Evolutionary conservation across 2,113 vertebrate species (phyloP).

Genomic region (Collichthys lucidus): DNA sequence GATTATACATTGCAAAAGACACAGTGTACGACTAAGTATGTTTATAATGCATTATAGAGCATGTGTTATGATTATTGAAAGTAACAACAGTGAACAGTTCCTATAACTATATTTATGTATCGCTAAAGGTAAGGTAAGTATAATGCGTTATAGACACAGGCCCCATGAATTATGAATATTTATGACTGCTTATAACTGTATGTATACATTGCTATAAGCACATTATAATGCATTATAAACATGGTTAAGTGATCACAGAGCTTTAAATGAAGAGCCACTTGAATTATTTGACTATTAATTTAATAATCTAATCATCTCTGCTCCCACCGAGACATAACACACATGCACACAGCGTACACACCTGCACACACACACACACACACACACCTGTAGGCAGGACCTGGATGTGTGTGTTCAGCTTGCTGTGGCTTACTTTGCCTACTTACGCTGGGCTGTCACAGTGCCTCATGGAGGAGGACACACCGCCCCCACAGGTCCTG

Average conservation of each 20-base stretch:
- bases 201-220: too few species aligned
- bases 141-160: too few species aligned
- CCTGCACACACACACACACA: conserved; percentile 62
- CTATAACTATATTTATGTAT: too few species aligned
- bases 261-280: neutral
- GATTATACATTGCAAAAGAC: too few species aligned
- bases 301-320: conserved; percentile 5
- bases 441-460: conserved; percentile 99
- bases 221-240: too few species aligned
- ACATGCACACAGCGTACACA: conserved; percentile 30
- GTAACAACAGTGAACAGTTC: too few species aligned
- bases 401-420: conserved; percentile 85
- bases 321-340: conserved; percentile 20
- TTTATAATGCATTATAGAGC: too few species aligned
- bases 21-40: too few species aligned
- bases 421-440: conserved; percentile 99
- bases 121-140: too few species aligned
- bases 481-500: conserved; percentile 97
- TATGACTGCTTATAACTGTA: too few species aligned
- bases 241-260: neutral
- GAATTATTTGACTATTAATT: conserved; percentile 11
- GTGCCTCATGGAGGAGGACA: conserved; percentile 97
- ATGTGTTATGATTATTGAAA: too few species aligned
- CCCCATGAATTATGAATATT: too few species aligned
- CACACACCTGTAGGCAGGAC: conserved; percentile 71